Conservation (phyloP, 1,140 invertebrate genomes). For the Xylocopa sonorina region DNA sequence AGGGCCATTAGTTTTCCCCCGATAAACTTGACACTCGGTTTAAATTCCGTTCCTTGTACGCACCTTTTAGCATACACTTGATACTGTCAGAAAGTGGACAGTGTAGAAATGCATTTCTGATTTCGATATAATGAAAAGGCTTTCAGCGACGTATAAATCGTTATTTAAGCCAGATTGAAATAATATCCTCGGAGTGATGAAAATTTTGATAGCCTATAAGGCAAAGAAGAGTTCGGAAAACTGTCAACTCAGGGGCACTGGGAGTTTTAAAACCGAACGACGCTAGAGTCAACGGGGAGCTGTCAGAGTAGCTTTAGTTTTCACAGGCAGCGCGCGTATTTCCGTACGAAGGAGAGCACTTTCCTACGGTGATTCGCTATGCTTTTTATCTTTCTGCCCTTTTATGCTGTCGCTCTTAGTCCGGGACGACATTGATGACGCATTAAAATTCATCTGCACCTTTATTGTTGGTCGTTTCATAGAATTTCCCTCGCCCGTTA, state of each 20-base stretch:
- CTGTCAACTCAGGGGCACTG: slow-evolving; percentile 17
- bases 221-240: slow-evolving; percentile 29
- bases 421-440: slow-evolving; percentile 42
- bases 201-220: slow-evolving; percentile 24
- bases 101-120: neutral
- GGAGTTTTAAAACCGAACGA: slow-evolving; percentile 54
- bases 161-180: neutral
- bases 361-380: slow-evolving; percentile 51
- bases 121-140: neutral
- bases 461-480: slow-evolving; percentile 42
- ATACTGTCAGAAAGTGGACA: no score
- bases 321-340: slow-evolving; percentile 20
- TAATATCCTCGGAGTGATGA: slow-evolving; percentile 5
- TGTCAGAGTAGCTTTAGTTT: slow-evolving; percentile 56
- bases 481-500: slow-evolving; percentile 35
- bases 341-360: slow-evolving; percentile 40
- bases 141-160: neutral
- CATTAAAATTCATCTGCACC: slow-evolving; percentile 59
- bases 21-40: neutral
- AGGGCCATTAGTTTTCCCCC: neutral
- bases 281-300: slow-evolving; percentile 35
- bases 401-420: slow-evolving; percentile 56
- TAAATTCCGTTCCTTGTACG: neutral
- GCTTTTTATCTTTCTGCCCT: slow-evolving; percentile 50
- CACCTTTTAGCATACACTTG: neutral